These are phyloP conservation scores for Dendrocincla fuliginosa DNA, from an alignment of 2,797 vertebrate species.

Conservation along the genomic window DNA sequence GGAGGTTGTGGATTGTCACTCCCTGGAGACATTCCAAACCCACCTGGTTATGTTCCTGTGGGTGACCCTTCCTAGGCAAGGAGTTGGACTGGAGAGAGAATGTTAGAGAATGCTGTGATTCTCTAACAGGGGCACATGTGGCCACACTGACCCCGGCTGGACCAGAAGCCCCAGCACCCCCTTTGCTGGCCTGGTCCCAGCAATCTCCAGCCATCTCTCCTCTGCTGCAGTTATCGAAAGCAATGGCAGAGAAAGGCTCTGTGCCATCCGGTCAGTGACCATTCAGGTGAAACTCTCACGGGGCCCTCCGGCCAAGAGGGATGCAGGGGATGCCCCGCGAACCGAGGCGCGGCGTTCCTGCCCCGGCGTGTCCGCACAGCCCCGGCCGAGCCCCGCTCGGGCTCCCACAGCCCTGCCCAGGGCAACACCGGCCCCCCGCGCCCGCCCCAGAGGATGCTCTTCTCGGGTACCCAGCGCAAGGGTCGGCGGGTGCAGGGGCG, in stretches of 20 bases:
- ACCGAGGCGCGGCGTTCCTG: fast-evolving
- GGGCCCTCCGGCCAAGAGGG: fast-evolving
- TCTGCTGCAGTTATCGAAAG: background rate
- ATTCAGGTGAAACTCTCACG: background rate
- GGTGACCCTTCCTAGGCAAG: background rate
- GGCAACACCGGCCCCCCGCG: background rate
- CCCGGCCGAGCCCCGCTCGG: fast-evolving
- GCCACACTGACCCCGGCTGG: fast-evolving
- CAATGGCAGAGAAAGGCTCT: background rate
- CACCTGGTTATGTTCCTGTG: fast-evolving
- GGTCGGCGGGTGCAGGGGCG: fast-evolving
- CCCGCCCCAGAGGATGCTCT: background rate
- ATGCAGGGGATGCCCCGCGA: fast-evolving
- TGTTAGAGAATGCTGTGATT: background rate
- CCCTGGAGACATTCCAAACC: background rate
- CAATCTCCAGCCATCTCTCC: background rate
- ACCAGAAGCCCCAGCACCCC: background rate
- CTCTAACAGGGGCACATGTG: too few relatives aligned
- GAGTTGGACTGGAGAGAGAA: background rate
- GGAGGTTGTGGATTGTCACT: fast-evolving
- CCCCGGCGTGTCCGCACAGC: fast-evolving
- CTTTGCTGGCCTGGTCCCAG: background rate
- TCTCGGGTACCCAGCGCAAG: background rate
- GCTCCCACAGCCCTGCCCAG: too few relatives aligned
- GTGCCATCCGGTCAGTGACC: fast-evolving